phyloP scores from a whole-genome alignment of 1,140 invertebrate genomes.

The Euura lappo region DNA sequence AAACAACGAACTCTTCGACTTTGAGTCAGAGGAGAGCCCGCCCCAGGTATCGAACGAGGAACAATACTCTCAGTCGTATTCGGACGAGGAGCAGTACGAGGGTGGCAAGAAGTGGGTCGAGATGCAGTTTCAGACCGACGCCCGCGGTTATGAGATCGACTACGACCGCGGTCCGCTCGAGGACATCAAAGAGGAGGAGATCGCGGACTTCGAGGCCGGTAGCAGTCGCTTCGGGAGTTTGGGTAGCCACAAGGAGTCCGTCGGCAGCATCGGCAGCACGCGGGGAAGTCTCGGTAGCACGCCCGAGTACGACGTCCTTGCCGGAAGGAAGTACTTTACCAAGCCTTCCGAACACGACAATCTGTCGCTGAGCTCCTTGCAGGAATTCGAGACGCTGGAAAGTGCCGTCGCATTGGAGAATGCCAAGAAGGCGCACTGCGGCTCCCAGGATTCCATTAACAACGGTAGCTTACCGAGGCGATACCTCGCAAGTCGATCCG shows the following conservation, averaged over 20 bases:
- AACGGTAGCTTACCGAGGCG: constrained; percentile 77
- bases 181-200: constrained; percentile 90
- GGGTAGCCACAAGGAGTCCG: constrained; percentile 80
- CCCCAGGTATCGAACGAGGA: constrained; percentile 61
- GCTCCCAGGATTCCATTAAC: constrained; percentile 75
- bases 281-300: constrained; percentile 80
- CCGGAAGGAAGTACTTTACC: constrained; percentile 78
- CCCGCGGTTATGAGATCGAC: constrained; percentile 73
- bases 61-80: constrained; percentile 57
- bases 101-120: constrained; percentile 87
- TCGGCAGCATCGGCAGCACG: constrained; percentile 77
- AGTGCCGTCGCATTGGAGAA: constrained; percentile 75
- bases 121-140: constrained; percentile 79
- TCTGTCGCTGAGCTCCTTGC: constrained; percentile 87
- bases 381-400: constrained; percentile 93
- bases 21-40: constrained; percentile 80
- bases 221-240: constrained; percentile 79
- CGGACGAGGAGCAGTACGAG: constrained; percentile 67
- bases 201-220: constrained; percentile 81
- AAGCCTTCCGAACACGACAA: constrained; percentile 86
- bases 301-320: constrained; percentile 84
- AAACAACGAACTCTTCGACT: constrained; percentile 68
- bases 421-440: constrained; percentile 62
- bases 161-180: constrained; percentile 80
- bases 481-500: constrained; percentile 66